Evolutionary conservation across 1,140 invertebrate species (phyloP).

Genomic region (Teleopsis dalmanni): DNA sequence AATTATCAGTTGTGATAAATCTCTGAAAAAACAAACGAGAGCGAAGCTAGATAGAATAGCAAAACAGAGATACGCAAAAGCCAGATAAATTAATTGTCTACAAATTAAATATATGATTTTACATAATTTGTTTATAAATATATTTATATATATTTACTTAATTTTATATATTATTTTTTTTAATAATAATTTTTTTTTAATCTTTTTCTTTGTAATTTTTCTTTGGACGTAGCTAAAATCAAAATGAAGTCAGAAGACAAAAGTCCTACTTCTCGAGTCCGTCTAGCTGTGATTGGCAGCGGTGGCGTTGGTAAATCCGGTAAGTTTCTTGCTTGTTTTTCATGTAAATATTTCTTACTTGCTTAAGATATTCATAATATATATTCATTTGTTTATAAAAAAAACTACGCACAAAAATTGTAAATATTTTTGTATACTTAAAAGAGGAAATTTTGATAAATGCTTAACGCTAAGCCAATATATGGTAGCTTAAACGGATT

Average conservation of each 20-base stretch:
- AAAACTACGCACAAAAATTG: too few species aligned
- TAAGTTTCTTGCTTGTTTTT: too few species aligned
- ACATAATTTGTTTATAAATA: not conserved
- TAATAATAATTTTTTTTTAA: slow-evolving; percentile 2
- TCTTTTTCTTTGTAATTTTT: slow-evolving; percentile 3
- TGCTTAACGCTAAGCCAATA: too few species aligned
- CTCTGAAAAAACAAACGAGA: too few species aligned
- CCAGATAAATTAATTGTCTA: not conserved
- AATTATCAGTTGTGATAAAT: too few species aligned
- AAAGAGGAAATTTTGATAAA: too few species aligned
- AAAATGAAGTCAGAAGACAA: slow-evolving; percentile 56
- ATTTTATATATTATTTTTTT: not conserved
- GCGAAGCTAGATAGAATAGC: too few species aligned
- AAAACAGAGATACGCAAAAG: too few species aligned
- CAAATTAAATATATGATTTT: not conserved
- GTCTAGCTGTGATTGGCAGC: slow-evolving; percentile 63
- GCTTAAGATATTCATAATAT: not conserved
- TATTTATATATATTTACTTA: not conserved
- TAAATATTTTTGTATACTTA: too few species aligned
- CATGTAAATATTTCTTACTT: too few species aligned
- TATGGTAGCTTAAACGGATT: too few species aligned
- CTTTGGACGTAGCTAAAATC: slow-evolving; percentile 32
- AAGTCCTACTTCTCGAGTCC: slow-evolving; percentile 50
- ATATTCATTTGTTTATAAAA: not conserved
- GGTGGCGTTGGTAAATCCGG: slow-evolving; percentile 69